Evolutionary conservation across 2,888 invertebrate genomes (phyloP), one percentile per base, ranked within the genome.

Genomic region (Ectobius pallidus): DNA sequence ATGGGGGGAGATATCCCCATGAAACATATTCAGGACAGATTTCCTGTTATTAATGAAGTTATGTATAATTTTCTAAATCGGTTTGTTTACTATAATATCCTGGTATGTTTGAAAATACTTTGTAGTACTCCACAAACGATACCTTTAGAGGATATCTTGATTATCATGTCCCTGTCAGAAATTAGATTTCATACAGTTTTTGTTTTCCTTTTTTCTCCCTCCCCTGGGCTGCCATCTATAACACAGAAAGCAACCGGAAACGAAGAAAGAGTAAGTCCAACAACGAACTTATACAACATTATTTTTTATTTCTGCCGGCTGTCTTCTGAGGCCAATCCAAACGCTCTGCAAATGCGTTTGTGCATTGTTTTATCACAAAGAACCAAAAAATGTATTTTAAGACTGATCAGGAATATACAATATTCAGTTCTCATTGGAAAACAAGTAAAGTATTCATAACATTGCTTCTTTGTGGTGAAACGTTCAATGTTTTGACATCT

Each of bases 181-280:
- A 11, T 18, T 44, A 46, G 46, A 65, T 65, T 65, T 65, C 69
- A 46, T 69, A 25, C 30, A 63, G 20, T 44, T 69, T 67, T 73
- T 75, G 70, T 73, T 75, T 74, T 73, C 73, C 72, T 73, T 75
- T 73, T 73, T 32, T 73, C 70, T 63, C 70, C 58, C 42, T 73
- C n/a, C 62, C 55, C 70, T 58, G 42, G 63, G 70, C 69, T 68
- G 73, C 67, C 70, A 58, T 55, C 75, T 70, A 63, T 73, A 75
- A 73, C 70, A 83, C 82, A 82, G 82, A 78, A 84, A 86, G 86
- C 88, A 89, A 84, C 88, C 87, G 84, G 88, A 89, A 85, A 87
- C 87, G 84, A 89, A 87, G 86, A 87, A 84, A 85, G 89, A 89
- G 89, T 89, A 87, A 89, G 89, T 89, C 69, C 27, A 68, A 39